Evolutionary conservation across 2,113 vertebrate genomes (phyloP).

Genomic region (Oncorhynchus clarkii): DNA sequence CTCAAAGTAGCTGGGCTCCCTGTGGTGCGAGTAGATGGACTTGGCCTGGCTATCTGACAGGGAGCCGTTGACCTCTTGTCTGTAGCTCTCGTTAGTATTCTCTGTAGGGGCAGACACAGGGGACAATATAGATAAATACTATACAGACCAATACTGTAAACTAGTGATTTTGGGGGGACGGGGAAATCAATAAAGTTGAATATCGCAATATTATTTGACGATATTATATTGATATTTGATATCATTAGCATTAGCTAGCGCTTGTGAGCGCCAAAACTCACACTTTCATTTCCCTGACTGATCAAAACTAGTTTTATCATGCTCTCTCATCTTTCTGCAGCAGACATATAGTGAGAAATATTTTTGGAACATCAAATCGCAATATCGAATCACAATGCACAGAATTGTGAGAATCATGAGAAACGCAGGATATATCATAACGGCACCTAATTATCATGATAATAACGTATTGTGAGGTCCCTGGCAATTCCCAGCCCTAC

Average conservation of each 20-base stretch:
- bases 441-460: no score
- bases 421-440: no score
- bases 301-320: no score
- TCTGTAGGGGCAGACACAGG: constrained; percentile 58
- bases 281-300: no score
- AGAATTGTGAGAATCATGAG: no score
- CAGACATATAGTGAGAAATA: no score
- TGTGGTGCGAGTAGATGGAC: constrained; percentile 75
- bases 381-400: no score
- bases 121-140: neutral
- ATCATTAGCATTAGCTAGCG: no score
- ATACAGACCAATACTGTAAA: neutral
- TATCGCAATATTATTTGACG: neutral
- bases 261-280: no score
- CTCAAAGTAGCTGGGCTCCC: constrained; percentile 95
- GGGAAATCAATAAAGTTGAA: neutral
- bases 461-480: no score
- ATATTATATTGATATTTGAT: neutral
- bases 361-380: no score
- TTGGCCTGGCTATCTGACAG: constrained; percentile 71
- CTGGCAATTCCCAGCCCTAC: no score
- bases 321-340: neutral
- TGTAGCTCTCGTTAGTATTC: constrained; percentile 71
- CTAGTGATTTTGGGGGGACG: constrained; percentile 21
- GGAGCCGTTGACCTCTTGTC: constrained; percentile 72